Evolutionary conservation across 2,888 invertebrate species (phyloP), one percentile per base, ranked within the genome.

Genomic region (Globia sparganii): DNA sequence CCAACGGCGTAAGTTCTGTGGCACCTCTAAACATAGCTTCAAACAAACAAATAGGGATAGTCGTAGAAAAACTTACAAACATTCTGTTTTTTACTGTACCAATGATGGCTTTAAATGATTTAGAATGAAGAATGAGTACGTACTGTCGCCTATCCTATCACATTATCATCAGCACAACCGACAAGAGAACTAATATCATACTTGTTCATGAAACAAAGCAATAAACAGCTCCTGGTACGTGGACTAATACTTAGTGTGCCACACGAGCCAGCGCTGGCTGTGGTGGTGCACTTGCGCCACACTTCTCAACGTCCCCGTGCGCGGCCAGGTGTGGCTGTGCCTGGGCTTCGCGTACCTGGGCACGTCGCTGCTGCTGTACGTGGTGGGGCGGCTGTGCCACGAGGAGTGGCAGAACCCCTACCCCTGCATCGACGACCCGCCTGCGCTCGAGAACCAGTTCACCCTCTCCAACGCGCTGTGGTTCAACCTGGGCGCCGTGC

Each of bases 341-440:
- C 97, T 99, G 89, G 98, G 98, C 2, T 97, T 98, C n/a, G 98
- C 99, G 8, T 99, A 98, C 93, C 93, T 98, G 73, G 97, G 98
- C 72, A 98, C 99, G 28, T 98, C 99, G 37, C 94, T 98, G 83
- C 97, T 98, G 87, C 97, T 99, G 90, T 99, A 98, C 94, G 96
- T 98, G 67, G 97, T 99, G 92, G 99, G 98, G 56, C 97, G 99
- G 86, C 95, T 98, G 81, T 98, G 98, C 86, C 98, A 99, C 9
- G 97, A 97, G 86, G 99, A 99, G 96, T 99, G 99, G 98, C 98
- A 98, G 91, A 99, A 98, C 96, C 98, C 99, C 0, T 98, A 98
- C 96, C 98, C 98, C 0, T 98, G 98, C 93, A 97, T 98, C 85
- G 98, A 98, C 87, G 98, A 99, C 90, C 98, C 98, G 3, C 97